A percentile compares a stretch with the other conserved stretches of the same genome.
Evolutionary conservation across 2,797 vertebrate species (phyloP).

Genomic region (Sebastes iracundus): DNA sequence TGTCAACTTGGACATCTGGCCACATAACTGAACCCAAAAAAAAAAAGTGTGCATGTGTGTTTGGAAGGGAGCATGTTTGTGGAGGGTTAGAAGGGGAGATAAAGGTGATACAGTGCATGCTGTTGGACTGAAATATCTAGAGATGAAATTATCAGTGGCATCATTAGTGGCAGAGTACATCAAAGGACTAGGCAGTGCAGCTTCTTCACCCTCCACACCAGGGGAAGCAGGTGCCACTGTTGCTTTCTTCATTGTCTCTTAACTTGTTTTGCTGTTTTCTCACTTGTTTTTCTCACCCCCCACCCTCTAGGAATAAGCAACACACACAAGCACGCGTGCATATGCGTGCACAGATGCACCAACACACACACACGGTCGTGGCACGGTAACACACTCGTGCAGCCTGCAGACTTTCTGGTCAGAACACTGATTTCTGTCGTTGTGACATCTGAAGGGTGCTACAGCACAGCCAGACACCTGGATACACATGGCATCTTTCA

Average conservation of each 20-base stretch:
- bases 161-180: slow-evolving; percentile 38
- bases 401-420: slow-evolving; percentile 75
- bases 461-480: slow-evolving; percentile 82
- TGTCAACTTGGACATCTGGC: slow-evolving; percentile 98
- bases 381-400: slow-evolving; percentile 37
- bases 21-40: slow-evolving; percentile 81
- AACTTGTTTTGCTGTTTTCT: slow-evolving; percentile 78
- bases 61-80: slow-evolving; percentile 51
- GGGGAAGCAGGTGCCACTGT: slow-evolving; percentile 77
- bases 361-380: slow-evolving; percentile 22
- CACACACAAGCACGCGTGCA: slow-evolving; percentile 37
- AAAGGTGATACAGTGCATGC: slow-evolving; percentile 61
- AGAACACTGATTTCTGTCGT: slow-evolving; percentile 77
- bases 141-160: slow-evolving; percentile 62
- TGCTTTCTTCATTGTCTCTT: slow-evolving; percentile 76
- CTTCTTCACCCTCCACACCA: slow-evolving; percentile 54
- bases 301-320: slow-evolving; percentile 75
- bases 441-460: slow-evolving; percentile 82
- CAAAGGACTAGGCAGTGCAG: slow-evolving; percentile 30
- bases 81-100: slow-evolving; percentile 40
- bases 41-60: slow-evolving; percentile 61
- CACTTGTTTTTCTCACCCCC: slow-evolving; percentile 75
- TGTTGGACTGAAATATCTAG: slow-evolving; percentile 86
- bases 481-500: slow-evolving; percentile 81
- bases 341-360: slow-evolving; percentile 42